Base-by-base conservation (phyloP, 2,113 vertebrate genomes). In the Lucifuga dentata region DNA sequence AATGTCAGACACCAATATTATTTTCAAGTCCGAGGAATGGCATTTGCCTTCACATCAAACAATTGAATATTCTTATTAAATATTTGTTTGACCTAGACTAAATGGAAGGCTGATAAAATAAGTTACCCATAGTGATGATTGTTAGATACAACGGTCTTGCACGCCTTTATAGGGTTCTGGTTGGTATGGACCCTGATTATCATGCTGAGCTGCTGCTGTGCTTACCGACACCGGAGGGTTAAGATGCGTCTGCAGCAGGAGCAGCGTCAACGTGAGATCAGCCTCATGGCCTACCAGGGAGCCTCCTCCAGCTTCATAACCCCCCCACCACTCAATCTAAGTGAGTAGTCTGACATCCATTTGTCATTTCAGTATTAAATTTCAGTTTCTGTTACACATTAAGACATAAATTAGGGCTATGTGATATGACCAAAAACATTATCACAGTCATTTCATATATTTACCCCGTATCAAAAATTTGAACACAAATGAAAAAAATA, bases 171-270 rank as follows among this genome's bases (percentile, higher is more conserved):
- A 95, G 94, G 94, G 94, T 95, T 95, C 86, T 95, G 94, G 94
- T 75, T 95, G 80, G 94, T 94, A 35, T 95, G 94, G 94, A 93
- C 92, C 8, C 70, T 95, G 7, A 93, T 95, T 69, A 94, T 95
- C 76, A 90, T 95, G 91, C 87, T 94, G n/a, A 94, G 94, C 68
- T 95, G 94, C 84, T 95, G 93, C 78, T 95, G 94, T 74, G 94
- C 94, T 1, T 95, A 94, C 77, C 84, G 93, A 49, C 94, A 95
- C 81, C 90, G 94, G 3, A 89, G 94, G 16, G 92, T 94, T 32
- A 94, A 95, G 84, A 90, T 94, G 90, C 92, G 94, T 7, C 81
- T 94, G 38, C 94, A 95, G 80, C 94, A 94, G 86, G 93, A 95
- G 81, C 94, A 94, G 41, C 90, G 94, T 2, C 94, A 94, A 63